These are phyloP conservation scores for Fragum sueziense DNA, from an alignment of 2,888 invertebrate genomes.

Conservation along the genomic window DNA sequence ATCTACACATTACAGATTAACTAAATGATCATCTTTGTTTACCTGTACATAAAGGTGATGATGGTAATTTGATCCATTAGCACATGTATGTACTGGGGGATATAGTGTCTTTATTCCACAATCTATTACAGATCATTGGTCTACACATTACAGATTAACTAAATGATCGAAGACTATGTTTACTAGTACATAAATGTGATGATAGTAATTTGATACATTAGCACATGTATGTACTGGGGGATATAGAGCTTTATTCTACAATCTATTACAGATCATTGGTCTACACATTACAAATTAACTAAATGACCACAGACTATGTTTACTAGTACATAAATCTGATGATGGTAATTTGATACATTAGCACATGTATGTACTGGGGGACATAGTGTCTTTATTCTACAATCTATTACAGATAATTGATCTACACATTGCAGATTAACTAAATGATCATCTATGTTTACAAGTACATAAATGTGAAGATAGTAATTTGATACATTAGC, in stretches of 20 bases:
- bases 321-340: not conserved
- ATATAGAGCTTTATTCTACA: too few species aligned
- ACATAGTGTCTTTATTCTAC: not conserved
- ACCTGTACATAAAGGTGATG: conserved; percentile 4
- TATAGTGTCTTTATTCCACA: not conserved
- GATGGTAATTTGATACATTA: not conserved
- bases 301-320: too few species aligned
- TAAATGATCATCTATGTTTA: not conserved
- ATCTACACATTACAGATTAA: not conserved
- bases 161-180: not conserved
- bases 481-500: not conserved
- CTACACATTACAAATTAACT: too few species aligned
- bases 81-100: not conserved
- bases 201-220: not conserved
- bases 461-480: not conserved
- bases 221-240: too few species aligned
- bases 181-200: not conserved
- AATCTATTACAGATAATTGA: too few species aligned
- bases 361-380: not conserved
- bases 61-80: not conserved
- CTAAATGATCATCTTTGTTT: not conserved
- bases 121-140: not conserved
- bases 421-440: too few species aligned
- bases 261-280: too few species aligned
- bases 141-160: not conserved